Evolutionary conservation across 2,797 vertebrate genomes (phyloP), one percentile per base, ranked within the genome.

Genomic region (Lutjanus argentimaculatus): DNA sequence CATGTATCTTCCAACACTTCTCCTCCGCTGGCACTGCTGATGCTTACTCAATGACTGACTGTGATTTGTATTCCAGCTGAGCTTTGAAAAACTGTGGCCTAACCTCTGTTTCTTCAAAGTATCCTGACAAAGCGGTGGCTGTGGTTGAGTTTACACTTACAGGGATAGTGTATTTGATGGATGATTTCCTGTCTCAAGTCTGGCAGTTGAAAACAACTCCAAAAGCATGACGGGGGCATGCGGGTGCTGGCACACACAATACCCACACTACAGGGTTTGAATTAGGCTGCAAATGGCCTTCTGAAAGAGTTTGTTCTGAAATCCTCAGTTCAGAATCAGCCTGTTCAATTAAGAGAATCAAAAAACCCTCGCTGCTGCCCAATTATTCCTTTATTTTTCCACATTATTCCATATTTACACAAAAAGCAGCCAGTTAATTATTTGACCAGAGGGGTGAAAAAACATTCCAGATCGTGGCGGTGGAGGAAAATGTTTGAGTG

Each of bases 401-500:
- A 93, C 91, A 93, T 93, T 74, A 85, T 91, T 89, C 87, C 85
- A 91, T 93, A 94, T 93, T 94, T 92, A 93, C 83, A 91, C 87
- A 93, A 90, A 93, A 91, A 87, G 82, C 66, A 22, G 63, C n/a
- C 71, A 88, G 90, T 88, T 93, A 94, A 95, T 93, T 92, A 92
- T 93, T 94, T 94, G 91, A 94, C 91, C 92, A 93, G 91, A 94
- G 90, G 88, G 91, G 92, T 88, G 90, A 92, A 91, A 92, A 93
- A 92, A 88, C 90, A 91, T 91, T 92, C 88, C 88, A 88, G 77
- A 92, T 92, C 61, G 67, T 85, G 82, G 86, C 69, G 68, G 87
- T 82, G 86, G 86, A 91, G 91, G 91, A 92, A 92, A 94, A 93
- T 90, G 91, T 93, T 92, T 84, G 92, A 93, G 88, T 75, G 89